Evolutionary conservation across 1,140 invertebrate species (phyloP).

Genomic region (Eurosta solidaginis): DNA sequence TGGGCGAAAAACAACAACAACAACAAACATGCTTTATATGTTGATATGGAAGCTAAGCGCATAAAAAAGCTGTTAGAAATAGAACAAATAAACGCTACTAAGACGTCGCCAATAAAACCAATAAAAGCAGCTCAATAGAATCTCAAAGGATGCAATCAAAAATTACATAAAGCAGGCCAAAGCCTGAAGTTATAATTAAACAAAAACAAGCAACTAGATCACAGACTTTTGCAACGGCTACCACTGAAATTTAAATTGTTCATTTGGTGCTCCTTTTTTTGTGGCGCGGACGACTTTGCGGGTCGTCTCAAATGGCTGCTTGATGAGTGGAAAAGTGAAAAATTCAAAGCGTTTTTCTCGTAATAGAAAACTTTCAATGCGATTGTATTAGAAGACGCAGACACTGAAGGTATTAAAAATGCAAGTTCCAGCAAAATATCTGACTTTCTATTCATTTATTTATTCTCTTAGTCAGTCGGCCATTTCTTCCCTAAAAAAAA

Average conservation of each 20-base stretch:
- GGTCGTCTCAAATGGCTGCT: background rate
- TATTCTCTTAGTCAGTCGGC: background rate
- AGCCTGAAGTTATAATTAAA: background rate
- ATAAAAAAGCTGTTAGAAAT: background rate
- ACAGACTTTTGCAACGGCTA: background rate
- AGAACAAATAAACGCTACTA: background rate
- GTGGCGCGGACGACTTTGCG: background rate
- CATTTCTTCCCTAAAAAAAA: background rate
- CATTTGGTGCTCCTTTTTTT: no score
- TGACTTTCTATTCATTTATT: background rate
- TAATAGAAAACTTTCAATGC: conserved; percentile 14
- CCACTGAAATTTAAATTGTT: no score
- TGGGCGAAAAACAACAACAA: background rate
- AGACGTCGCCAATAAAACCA: background rate
- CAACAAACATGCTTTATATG: background rate
- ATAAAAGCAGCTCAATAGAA: background rate
- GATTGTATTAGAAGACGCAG: background rate
- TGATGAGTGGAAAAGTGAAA: conserved; percentile 16
- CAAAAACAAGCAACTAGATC: background rate
- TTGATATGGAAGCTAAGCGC: background rate
- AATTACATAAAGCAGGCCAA: background rate
- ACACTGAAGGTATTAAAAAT: conserved; percentile 13
- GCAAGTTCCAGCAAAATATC: background rate
- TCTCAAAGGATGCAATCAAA: no score
- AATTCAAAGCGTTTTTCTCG: background rate